phyloP scores from a whole-genome alignment of 2,113 vertebrate species.

The Chaetodon trifascialis region DNA sequence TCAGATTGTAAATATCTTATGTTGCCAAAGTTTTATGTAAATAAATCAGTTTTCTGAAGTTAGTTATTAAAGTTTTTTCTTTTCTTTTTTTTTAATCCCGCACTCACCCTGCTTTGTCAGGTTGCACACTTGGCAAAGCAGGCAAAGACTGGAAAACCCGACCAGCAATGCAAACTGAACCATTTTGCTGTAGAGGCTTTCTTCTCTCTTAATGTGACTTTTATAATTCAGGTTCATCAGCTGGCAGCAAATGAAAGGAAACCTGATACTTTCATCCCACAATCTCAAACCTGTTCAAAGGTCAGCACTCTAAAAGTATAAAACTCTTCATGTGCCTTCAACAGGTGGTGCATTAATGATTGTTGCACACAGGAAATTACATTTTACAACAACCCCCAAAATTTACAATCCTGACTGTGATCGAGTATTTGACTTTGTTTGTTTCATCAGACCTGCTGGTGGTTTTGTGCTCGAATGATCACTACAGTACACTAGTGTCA shows the following conservation, averaged over 20 bases:
- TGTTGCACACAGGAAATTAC: not conserved
- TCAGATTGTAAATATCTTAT: conserved; percentile 64
- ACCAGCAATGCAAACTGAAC: not conserved
- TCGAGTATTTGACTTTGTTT: not conserved
- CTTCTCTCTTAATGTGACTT: not conserved
- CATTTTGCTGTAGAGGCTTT: not conserved
- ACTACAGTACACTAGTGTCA: not conserved
- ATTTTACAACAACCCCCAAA: not conserved
- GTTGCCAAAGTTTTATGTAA: conserved; percentile 66
- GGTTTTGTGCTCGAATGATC: no score
- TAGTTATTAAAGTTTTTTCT: not conserved
- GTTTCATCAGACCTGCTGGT: not conserved
- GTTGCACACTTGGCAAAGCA: not conserved
- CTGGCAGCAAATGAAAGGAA: conserved; percentile 16
- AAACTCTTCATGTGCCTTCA: not conserved
- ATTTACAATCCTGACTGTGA: not conserved
- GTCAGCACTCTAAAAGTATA: conserved; percentile 20
- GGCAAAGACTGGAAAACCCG: not conserved
- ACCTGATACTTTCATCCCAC: not conserved
- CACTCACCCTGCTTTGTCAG: not conserved
- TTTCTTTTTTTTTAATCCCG: not conserved
- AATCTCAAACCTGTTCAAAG: conserved; percentile 36
- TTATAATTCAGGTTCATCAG: conserved; percentile 13
- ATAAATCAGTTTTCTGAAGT: conserved; percentile 73
- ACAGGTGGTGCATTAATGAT: not conserved